Evolutionary conservation across 2,113 vertebrate genomes (phyloP).

Genomic region (Bungarus multicinctus): DNA sequence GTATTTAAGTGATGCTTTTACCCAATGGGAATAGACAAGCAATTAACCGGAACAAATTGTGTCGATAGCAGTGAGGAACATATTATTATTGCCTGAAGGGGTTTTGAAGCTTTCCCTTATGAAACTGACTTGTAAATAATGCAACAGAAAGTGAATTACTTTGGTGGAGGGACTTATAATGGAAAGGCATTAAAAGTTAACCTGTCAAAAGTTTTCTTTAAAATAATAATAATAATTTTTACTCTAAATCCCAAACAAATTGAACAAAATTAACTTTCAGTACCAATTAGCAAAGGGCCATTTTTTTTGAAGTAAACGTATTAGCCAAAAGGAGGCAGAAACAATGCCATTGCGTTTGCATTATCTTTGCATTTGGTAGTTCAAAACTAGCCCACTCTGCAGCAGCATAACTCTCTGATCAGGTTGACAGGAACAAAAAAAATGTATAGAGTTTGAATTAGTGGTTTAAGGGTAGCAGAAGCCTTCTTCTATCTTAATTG

Average conservation of each 20-base stretch:
- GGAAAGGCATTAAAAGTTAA: constrained; percentile 45
- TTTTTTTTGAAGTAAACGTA: constrained; percentile 21
- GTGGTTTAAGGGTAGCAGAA: background rate
- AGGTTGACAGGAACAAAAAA: background rate
- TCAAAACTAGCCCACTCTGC: background rate
- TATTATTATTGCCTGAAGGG: constrained; percentile 68
- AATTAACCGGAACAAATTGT: constrained; percentile 68
- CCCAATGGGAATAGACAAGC: constrained; percentile 43
- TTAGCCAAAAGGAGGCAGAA: background rate
- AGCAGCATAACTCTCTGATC: constrained; percentile 20
- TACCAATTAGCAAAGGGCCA: constrained; percentile 52
- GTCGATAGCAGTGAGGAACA: constrained; percentile 63
- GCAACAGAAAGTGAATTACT: constrained; percentile 66
- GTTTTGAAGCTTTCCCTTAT: constrained; percentile 65
- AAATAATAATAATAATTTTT: constrained; percentile 31
- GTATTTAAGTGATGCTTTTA: constrained; percentile 9
- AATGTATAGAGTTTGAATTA: constrained; percentile 27
- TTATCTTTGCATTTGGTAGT: background rate
- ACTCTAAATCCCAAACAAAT: constrained; percentile 60
- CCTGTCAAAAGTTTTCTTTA: constrained; percentile 57
- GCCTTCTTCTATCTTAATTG: background rate
- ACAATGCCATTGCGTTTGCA: background rate
- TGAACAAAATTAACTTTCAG: constrained; percentile 56
- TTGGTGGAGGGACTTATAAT: constrained; percentile 45
- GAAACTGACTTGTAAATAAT: constrained; percentile 71